phyloP scores from a whole-genome alignment of 2,797 vertebrate genomes.

The Basileuterus tristriatus region DNA sequence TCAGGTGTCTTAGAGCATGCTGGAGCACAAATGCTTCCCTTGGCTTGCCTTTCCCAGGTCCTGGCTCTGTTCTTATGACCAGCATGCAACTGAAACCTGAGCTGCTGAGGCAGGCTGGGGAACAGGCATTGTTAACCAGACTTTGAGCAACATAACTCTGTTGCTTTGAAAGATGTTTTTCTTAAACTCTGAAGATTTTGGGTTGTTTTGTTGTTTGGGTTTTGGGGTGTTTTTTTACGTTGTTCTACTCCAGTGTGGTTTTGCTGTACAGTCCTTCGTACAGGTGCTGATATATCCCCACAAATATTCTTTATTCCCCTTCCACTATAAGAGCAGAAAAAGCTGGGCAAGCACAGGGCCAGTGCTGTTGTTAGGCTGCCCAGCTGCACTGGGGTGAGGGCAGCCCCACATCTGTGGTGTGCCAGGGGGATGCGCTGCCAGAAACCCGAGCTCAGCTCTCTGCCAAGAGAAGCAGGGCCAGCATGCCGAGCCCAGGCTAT shows the following conservation, averaged over 20 bases:
- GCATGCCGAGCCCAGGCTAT: neutral
- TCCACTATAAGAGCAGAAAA: neutral
- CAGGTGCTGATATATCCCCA: fast-evolving
- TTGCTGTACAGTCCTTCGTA: fast-evolving
- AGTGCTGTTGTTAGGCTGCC: neutral
- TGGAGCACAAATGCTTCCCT: neutral
- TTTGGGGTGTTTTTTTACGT: neutral
- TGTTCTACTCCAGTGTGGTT: fast-evolving
- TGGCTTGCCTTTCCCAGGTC: neutral
- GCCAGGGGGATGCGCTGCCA: conserved; percentile 2
- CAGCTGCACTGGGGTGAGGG: neutral
- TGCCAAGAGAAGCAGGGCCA: conserved; percentile 55
- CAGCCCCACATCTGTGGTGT: conserved; percentile 32
- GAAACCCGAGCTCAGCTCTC: neutral
- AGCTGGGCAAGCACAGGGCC: neutral
- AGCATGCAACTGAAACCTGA: fast-evolving
- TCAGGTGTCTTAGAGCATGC: neutral
- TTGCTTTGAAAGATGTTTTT: neutral
- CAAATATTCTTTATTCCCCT: neutral
- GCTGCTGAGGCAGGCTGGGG: fast-evolving
- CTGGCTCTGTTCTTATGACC: neutral
- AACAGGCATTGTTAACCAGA: neutral
- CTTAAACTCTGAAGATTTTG: neutral
- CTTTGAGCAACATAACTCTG: neutral
- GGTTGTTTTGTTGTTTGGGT: neutral